Evolutionary conservation across 2,888 invertebrate species (phyloP), one percentile per base, ranked within the genome.

Genomic region (Tachina grossa): DNA sequence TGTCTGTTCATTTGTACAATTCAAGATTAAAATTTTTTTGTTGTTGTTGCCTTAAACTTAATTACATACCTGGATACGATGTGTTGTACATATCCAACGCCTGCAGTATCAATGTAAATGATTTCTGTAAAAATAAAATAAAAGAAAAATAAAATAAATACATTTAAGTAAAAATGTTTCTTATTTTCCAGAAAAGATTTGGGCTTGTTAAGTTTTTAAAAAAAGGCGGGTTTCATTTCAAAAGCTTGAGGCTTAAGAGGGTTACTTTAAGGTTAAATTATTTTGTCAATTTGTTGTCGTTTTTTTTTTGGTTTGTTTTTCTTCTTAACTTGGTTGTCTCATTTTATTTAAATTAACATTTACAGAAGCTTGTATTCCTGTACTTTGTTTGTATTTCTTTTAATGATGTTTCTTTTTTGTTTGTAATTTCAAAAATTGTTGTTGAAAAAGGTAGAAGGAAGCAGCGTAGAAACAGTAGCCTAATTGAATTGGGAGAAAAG

Each of bases 21-120:
- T 61, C 1, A 75, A 69, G 14, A 31, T 31, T 57, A 8, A 39
- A 31, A 8, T 49, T 39, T 77, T 65, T 39, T n/a, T 43, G 9
- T 53, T 45, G n/a, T 65, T 45, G 51, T 43, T 82, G 47, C 49
- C 22, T 66, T 57, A 74, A 57, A 74, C n/a, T 71, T 75, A 79
- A 74, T 75, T 72, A 78, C 86, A 77, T 93, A 96, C 96, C 95
- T 91, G 96, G 94, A 90, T 94, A 94, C 83, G 96, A 94, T 92
- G 95, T 95, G 93, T 96, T 95, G 93, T 94, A 95, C 93, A 96
- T 95, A 94, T 98, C 97, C 94, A 97, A 95, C 87, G 97, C 97
- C 93, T 97, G 97, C 90, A 98, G 95, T 90, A 98, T 97, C 91
- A 98, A 94, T 89, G 98, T 98, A 94, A 98, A 98, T 89, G 97